These are phyloP conservation scores for Xiphophorus maculatus DNA, from an alignment of 2,113 vertebrate genomes.

Conservation along the genomic window DNA sequence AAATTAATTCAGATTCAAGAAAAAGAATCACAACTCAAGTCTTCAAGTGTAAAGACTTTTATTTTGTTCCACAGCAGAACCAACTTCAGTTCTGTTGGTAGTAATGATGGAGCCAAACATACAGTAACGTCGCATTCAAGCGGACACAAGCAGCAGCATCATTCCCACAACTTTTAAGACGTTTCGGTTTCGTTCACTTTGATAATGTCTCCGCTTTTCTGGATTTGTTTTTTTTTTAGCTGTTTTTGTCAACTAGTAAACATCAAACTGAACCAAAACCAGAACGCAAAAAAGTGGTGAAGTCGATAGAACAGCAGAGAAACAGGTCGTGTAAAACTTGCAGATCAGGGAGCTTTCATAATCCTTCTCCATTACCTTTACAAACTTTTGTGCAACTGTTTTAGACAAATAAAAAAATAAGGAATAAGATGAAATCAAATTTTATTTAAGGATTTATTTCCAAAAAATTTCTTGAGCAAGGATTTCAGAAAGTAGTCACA, in stretches of 20 bases:
- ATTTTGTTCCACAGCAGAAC: constrained; percentile 52
- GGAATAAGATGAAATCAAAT: neutral
- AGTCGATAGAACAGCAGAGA: constrained; percentile 43
- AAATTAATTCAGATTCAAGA: neutral
- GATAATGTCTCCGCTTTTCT: neutral
- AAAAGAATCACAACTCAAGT: constrained; percentile 16
- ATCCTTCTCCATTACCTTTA: neutral
- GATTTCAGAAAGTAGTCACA: neutral
- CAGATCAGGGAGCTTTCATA: constrained; percentile 15
- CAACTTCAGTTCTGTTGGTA: constrained; percentile 29
- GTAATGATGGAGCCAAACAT: constrained; percentile 43
- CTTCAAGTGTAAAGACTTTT: constrained; percentile 54
- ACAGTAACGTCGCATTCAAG: constrained; percentile 52
- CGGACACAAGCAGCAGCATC: neutral
- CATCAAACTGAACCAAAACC: constrained; percentile 19
- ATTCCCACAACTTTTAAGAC: neutral
- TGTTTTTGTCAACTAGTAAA: neutral
- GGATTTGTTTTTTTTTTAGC: neutral
- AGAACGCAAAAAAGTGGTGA: constrained; percentile 10
- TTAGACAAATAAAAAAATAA: neutral
- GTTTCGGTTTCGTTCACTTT: neutral
- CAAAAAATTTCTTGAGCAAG: no score
- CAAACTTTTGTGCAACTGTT: neutral
- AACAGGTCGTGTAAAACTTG: constrained; percentile 12
- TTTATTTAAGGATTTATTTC: no score